Conservation (phyloP, 2,113 vertebrate species). For the Nothoprocta perdicaria region DNA sequence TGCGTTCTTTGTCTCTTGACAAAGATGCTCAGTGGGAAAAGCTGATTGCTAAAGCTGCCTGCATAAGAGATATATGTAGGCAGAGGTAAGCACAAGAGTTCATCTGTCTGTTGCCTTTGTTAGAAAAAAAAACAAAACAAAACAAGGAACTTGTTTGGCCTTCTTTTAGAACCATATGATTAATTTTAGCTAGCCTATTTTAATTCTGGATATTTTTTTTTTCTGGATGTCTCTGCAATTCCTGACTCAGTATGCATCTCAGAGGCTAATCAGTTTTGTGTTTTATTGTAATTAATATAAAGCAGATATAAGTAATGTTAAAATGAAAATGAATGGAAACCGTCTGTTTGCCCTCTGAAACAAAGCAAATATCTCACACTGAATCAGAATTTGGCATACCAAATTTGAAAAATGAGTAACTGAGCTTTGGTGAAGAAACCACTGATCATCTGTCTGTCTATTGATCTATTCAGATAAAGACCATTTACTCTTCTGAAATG, state of each 20-base stretch:
- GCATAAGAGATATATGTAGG: constrained; percentile 90
- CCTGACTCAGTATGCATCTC: neutral
- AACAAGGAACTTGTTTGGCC: too few relatives aligned
- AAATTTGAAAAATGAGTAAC: neutral
- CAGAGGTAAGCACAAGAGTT: constrained; percentile 81
- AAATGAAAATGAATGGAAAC: neutral
- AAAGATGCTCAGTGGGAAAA: constrained; percentile 92
- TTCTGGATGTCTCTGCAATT: neutral
- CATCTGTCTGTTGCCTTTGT: accelerated
- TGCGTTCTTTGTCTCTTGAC: constrained; percentile 75
- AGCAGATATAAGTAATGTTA: neutral
- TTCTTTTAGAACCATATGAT: neutral
- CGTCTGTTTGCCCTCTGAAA: neutral
- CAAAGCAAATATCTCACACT: neutral
- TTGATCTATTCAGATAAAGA: neutral
- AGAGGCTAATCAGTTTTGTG: neutral
- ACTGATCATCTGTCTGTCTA: neutral
- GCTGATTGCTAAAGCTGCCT: constrained; percentile 88
- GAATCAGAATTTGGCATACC: neutral
- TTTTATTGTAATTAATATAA: neutral
- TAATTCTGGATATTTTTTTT: neutral
- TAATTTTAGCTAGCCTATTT: neutral
- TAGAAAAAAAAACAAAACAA: neutral
- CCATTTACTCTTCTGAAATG: neutral
- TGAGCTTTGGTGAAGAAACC: neutral